Evolutionary conservation across 2,113 vertebrate genomes (phyloP).

Genomic region (Callithrix jacchus): DNA sequence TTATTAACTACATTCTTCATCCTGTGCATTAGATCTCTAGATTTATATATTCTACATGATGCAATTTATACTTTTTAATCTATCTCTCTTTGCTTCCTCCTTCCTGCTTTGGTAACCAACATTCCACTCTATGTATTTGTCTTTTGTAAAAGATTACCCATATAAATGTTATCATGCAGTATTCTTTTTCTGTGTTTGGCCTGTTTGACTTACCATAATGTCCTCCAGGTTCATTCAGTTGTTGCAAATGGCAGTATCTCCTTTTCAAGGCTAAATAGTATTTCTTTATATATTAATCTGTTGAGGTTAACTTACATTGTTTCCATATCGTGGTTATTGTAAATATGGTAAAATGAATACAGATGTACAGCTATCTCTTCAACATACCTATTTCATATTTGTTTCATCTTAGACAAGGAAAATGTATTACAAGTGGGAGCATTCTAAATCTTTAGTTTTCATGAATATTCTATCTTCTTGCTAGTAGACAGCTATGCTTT

Average conservation of each 20-base stretch:
- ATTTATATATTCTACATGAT: not conserved
- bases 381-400: not conserved
- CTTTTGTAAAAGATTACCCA: not conserved
- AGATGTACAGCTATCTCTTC: not conserved
- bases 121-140: not conserved
- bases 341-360: not conserved
- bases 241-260: not conserved
- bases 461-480: not conserved
- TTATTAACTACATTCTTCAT: too few species aligned
- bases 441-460: not conserved
- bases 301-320: not conserved
- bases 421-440: not conserved
- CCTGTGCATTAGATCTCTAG: not conserved
- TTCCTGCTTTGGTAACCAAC: not conserved
- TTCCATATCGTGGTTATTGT: not conserved
- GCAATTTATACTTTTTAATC: not conserved
- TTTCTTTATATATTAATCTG: not conserved
- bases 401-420: slow-evolving; percentile 16
- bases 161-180: not conserved
- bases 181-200: not conserved
- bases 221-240: not conserved
- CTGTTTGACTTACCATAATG: not conserved
- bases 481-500: not conserved
- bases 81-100: not conserved
- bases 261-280: not conserved